Evolutionary conservation across 2,888 invertebrate genomes (phyloP), one percentile per base, ranked within the genome.

Genomic region (Acanthosepion pharaonis): DNA sequence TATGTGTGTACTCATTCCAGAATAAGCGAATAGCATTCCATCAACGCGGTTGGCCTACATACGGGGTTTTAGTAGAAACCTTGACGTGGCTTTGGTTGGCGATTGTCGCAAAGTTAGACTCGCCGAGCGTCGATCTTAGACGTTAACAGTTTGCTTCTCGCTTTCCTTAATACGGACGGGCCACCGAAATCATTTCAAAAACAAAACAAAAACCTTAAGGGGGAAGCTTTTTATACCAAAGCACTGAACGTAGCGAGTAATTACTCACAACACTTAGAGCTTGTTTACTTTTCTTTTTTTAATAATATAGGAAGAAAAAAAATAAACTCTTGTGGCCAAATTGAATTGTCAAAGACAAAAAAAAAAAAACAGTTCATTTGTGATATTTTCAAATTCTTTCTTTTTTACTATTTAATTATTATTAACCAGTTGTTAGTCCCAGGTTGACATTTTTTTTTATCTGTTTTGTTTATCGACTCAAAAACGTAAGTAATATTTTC

Each of bases 81-180:
- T 78, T 78, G 78, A 78, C 78, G 78, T 78, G 78, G 78, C 78
- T 78, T 78, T 78, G n/a, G 11, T 78, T n/a, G 78, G n/a, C n/a
- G n/a, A 78, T 78, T 15, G 78, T 78, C n/a, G 11, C 59, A 23
- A 59, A 59, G n/a, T 78, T 0, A 78, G n/a, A 78, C 3, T 11
- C 4, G 78, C 11, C n/a, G 78, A 33, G 11, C 78, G 78, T 78
- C 78, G 8, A 25, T 25, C 64, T 25, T 64, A 8, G 51, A 15
- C 15, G 42, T 51, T 15, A 51, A 51, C 28, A n/a, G n/a, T 18
- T 33, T 78, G 59, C 5, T 59, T 59, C 23, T 59, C 15, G 51
- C 15, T 51, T 51, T 23, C 23, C 59, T 55, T 15, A 53, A 5
- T 59, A 6, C 59, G 59, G 20, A 5, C 59, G 20, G 23, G 11